Base-by-base conservation (phyloP, 23 tunicate species). In the Ascidia mentula region DNA sequence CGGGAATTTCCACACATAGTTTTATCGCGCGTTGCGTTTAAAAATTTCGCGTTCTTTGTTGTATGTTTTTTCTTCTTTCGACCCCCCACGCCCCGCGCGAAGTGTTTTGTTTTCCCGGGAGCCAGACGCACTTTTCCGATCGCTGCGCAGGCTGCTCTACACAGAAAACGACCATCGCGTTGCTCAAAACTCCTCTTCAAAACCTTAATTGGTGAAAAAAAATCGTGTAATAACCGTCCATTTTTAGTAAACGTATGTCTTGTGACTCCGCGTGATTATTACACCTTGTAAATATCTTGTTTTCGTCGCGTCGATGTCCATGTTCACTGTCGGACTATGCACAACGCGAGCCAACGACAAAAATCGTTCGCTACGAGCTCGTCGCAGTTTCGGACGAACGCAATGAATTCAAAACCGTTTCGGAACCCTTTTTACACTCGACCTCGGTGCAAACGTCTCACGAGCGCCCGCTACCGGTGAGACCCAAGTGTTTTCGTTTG, bases 281-380 rank as follows among this genome's bases (percentile, higher is more conserved):
- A n/a, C 22, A 26, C 65, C 65, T 53, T 53, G 65, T 53, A 53
- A 6, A 53, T 53, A 53, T 53, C 24, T 15, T 3, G 4, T 28
- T 3, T 53, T 53, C 13, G 65, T 20, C 12, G 65, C 24, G 65
- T 53, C 65, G 65, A 20, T 28, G 13, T 26, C 24, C 53, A 42
- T 42, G 53, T 53, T 53, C 65, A 53, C 65, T 53, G 65, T 53
- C 24, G 65, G 65, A 53, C 65, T 53, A 53, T 53, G 65, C 65
- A 53, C 24, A 28, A 3, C 65, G 24, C 4, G 22, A 20, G 22
- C 65, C 65, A 53, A 26, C 13, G 24, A 53, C 22, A n/a, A n/a
- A 20, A 26, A 3, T 20, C 65, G 53, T 42, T 15, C 65, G 1
- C 24, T 53, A 28, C 65, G 24, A 53, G 7, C 24, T 42, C 15